Percentiles rank a stretch among this genome's conserved stretches.
Evolutionary conservation across 2,113 vertebrate genomes (phyloP).

Genomic region (Ammospiza nelsoni): DNA sequence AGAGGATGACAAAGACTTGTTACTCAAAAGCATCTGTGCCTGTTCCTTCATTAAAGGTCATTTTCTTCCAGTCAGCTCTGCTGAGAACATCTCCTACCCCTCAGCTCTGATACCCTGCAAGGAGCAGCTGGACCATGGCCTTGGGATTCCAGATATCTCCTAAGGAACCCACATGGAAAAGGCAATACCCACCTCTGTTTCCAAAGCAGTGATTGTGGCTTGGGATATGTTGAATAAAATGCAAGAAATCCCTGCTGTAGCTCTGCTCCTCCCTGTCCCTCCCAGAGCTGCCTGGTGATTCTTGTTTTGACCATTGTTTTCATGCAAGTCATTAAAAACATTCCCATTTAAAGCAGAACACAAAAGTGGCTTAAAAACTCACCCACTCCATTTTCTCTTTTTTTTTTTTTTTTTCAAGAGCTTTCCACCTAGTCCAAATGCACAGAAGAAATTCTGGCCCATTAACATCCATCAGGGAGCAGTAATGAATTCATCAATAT

Average conservation of each 20-base stretch:
- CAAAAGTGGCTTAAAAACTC: not conserved
- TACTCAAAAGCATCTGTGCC: conserved; percentile 62
- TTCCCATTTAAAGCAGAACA: conserved; percentile 3
- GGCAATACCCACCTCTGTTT: not conserved
- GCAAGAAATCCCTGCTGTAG: not conserved
- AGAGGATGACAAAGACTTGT: conserved; percentile 39
- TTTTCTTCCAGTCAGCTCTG: not conserved
- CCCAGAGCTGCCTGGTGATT: conserved; percentile 8
- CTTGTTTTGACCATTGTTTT: conserved; percentile 9
- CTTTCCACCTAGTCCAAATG: conserved; percentile 1
- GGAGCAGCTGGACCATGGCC: not conserved
- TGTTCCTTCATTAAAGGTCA: conserved; percentile 55
- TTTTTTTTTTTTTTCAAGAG: not conserved
- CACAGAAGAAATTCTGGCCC: conserved; percentile 3
- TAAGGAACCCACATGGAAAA: not conserved
- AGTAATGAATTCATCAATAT: conserved; percentile 42
- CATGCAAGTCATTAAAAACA: not conserved
- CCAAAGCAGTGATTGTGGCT: not conserved
- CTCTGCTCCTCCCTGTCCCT: not conserved
- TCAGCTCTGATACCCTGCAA: not conserved
- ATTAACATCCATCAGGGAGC: conserved; percentile 50
- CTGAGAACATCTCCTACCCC: not conserved
- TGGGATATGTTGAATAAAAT: not conserved
- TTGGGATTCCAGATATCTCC: not conserved
- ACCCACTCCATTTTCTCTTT: not conserved